Conservation (phyloP, 2,888 invertebrate species). For the Agrochola circellaris region DNA sequence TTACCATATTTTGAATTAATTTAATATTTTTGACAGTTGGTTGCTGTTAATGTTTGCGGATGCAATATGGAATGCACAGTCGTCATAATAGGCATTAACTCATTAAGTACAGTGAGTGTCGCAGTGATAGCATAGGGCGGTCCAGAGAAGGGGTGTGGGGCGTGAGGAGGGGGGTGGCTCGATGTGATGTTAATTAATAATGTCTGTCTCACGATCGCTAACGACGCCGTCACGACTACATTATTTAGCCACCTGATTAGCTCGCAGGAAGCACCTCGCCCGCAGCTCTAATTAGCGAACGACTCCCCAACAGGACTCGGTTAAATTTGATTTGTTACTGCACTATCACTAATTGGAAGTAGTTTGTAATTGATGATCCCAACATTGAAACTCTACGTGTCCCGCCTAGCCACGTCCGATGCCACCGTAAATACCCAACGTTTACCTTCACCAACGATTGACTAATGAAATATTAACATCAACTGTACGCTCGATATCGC, state of each 20-base stretch:
- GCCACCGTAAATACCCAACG: slow-evolving; percentile 64
- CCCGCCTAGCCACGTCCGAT: slow-evolving; percentile 62
- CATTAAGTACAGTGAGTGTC: slow-evolving; percentile 47
- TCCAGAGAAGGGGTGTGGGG: slow-evolving; percentile 57
- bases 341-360: slow-evolving; percentile 87
- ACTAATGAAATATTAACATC: slow-evolving; percentile 83
- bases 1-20: slow-evolving; percentile 27
- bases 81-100: slow-evolving; percentile 37
- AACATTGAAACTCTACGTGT: slow-evolving; percentile 75
- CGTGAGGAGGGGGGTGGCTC: slow-evolving; percentile 66
- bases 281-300: slow-evolving; percentile 87
- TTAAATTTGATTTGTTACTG: slow-evolving; percentile 88
- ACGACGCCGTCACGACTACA: slow-evolving; percentile 89
- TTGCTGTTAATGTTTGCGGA: neutral
- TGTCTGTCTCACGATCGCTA: slow-evolving; percentile 89
- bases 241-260: slow-evolving; percentile 91
- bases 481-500: slow-evolving; percentile 73
- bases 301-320: slow-evolving; percentile 79
- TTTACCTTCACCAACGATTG: slow-evolving; percentile 78
- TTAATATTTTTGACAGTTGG: slow-evolving; percentile 2
- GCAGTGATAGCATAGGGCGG: slow-evolving; percentile 57
- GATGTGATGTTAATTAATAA: slow-evolving; percentile 90
- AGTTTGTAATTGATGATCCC: slow-evolving; percentile 83
- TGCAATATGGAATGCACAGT: slow-evolving; percentile 43
- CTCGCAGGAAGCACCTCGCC: slow-evolving; percentile 84